These are phyloP conservation scores for Motacilla tschutschensis DNA, from an alignment of 2,113 vertebrate genomes.

Conservation along the genomic window DNA sequence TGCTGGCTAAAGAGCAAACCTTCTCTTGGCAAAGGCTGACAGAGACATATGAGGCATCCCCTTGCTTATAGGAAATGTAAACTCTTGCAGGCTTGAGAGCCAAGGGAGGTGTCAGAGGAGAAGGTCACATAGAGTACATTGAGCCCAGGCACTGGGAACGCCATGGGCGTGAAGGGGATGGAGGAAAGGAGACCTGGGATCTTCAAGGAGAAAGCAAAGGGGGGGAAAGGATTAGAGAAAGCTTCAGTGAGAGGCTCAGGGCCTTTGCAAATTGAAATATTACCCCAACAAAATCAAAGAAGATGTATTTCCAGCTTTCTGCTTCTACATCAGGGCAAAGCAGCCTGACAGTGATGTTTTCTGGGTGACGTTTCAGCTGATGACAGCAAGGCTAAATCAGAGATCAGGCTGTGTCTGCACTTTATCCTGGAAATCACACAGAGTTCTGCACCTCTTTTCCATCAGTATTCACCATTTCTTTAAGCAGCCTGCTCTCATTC, in stretches of 20 bases:
- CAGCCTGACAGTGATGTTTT: neutral
- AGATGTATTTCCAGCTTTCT: neutral
- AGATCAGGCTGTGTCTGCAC: neutral
- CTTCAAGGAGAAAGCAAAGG: neutral
- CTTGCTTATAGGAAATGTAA: neutral
- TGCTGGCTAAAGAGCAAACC: slow-evolving; percentile 8
- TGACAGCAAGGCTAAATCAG: neutral
- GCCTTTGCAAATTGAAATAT: neutral
- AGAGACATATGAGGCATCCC: neutral
- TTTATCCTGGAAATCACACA: neutral
- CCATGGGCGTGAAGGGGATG: neutral
- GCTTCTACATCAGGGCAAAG: neutral
- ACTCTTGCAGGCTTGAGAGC: neutral
- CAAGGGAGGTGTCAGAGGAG: neutral
- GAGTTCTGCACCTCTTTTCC: neutral
- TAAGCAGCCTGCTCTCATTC: neutral
- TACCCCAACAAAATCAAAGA: neutral
- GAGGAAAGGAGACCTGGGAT: neutral
- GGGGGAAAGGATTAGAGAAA: neutral
- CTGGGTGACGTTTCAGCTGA: neutral
- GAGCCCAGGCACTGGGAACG: neutral
- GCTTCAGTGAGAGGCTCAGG: neutral
- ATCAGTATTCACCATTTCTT: neutral
- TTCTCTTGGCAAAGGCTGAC: neutral
- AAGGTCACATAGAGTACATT: slow-evolving; percentile 39